Conservation (phyloP, 2,797 vertebrate species). For the Halcyon leucocephala region DNA sequence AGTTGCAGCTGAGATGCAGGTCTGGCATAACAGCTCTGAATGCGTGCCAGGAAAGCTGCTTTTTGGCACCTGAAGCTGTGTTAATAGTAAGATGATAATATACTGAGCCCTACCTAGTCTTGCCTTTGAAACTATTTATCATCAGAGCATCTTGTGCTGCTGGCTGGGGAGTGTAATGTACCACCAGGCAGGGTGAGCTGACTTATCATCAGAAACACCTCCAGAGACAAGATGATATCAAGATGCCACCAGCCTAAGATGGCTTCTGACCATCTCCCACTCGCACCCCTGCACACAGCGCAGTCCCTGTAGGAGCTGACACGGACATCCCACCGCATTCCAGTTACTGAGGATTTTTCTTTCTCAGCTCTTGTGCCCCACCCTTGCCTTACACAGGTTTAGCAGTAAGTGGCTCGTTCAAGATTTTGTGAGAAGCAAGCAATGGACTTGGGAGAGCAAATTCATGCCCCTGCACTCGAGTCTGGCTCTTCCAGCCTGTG, state of each 20-base stretch:
- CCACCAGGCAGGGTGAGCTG: neutral
- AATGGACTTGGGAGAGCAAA: neutral
- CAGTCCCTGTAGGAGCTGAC: neutral
- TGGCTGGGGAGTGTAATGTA: neutral
- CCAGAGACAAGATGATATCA: neutral
- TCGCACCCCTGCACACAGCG: neutral
- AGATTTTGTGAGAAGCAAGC: neutral
- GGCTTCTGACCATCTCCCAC: neutral
- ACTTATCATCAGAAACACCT: neutral
- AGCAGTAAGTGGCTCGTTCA: neutral
- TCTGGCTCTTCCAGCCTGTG: neutral
- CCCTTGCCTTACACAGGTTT: neutral
- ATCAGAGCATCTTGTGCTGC: neutral
- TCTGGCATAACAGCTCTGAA: neutral
- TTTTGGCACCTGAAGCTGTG: neutral
- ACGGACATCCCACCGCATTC: rapidly evolving
- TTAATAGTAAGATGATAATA: neutral
- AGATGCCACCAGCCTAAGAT: neutral
- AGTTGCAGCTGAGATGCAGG: neutral
- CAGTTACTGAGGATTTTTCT: rapidly evolving
- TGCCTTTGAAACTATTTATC: neutral
- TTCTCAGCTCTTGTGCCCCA: neutral
- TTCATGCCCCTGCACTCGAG: neutral
- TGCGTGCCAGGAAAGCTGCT: neutral
- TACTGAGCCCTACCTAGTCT: neutral